Percentiles rank a stretch among this genome's conserved stretches.
phyloP scores from a whole-genome alignment of 2,888 invertebrate species.

The Drosophila limbata region DNA sequence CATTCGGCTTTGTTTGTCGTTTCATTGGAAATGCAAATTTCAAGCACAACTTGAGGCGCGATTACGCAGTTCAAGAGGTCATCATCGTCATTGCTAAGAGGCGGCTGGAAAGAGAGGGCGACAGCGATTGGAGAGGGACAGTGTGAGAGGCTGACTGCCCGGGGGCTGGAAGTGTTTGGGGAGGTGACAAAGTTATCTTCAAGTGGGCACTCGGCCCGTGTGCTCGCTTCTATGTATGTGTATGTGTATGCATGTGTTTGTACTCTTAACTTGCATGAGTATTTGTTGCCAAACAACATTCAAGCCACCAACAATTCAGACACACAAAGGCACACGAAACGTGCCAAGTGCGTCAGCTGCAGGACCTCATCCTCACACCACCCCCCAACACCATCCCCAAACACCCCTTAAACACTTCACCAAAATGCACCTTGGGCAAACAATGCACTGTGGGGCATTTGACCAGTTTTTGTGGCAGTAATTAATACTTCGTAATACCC shows the following conservation, averaged over 20 bases:
- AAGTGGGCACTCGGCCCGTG: constrained; percentile 65
- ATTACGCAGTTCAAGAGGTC: constrained; percentile 72
- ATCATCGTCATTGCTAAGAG: constrained; percentile 34
- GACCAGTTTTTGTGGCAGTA: too few species aligned
- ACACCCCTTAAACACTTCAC: constrained; percentile 36
- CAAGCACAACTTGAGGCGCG: constrained; percentile 67
- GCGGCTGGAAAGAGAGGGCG: background rate
- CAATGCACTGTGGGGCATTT: constrained; percentile 32
- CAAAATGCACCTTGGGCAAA: constrained; percentile 69
- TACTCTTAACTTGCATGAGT: background rate
- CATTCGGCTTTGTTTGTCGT: constrained; percentile 31
- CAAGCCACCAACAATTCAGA: constrained; percentile 17
- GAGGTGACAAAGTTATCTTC: constrained; percentile 76
- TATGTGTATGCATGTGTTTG: constrained; percentile 16
- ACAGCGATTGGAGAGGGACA: background rate
- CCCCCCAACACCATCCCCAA: background rate
- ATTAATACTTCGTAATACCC: too few species aligned
- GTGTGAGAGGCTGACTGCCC: constrained; percentile 27
- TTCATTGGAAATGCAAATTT: constrained; percentile 78
- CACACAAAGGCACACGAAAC: constrained; percentile 65
- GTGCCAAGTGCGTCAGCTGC: constrained; percentile 73
- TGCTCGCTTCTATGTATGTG: background rate
- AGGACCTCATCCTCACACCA: constrained; percentile 40
- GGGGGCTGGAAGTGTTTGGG: constrained; percentile 34
- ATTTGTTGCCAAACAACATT: constrained; percentile 66